A percentile compares a stretch with the other conserved stretches of the same genome.
Evolutionary conservation across 2,113 vertebrate genomes (phyloP).

Genomic region (Jacana jacana): DNA sequence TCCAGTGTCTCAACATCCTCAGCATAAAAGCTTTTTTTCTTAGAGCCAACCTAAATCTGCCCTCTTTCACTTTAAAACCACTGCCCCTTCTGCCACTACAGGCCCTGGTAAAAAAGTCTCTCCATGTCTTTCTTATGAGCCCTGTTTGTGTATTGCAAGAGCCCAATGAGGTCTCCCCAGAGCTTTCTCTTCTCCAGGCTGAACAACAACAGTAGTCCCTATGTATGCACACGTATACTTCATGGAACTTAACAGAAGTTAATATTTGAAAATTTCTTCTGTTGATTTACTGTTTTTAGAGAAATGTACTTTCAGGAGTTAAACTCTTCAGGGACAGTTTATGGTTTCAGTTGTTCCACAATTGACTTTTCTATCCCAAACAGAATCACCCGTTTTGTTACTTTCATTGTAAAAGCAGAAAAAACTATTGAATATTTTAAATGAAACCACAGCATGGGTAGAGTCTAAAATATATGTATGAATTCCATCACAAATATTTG

Average conservation of each 20-base stretch:
- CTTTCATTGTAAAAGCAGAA: not conserved
- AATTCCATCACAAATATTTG: not conserved
- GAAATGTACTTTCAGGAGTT: not conserved
- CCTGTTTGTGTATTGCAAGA: not conserved
- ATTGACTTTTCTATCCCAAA: not conserved
- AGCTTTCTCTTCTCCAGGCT: not conserved
- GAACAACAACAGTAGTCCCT: not conserved
- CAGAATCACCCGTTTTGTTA: not conserved
- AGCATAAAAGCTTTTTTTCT: not conserved
- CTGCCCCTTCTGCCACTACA: not conserved
- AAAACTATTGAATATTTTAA: not conserved
- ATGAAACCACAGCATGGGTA: not conserved
- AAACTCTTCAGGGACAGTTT: not conserved
- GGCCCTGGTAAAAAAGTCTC: not conserved
- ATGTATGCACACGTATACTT: not conserved
- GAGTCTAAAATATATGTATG: not conserved
- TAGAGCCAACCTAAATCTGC: not conserved
- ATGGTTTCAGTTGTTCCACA: not conserved
- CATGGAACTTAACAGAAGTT: not conserved
- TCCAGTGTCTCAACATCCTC: not conserved
- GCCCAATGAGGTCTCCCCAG: not conserved
- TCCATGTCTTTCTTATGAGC: not conserved
- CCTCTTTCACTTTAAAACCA: not conserved
- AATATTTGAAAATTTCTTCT: not conserved
- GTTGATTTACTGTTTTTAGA: no score